These are phyloP conservation scores for Osmerus eperlanus DNA, from an alignment of 2,113 vertebrate genomes.

Conservation along the genomic window DNA sequence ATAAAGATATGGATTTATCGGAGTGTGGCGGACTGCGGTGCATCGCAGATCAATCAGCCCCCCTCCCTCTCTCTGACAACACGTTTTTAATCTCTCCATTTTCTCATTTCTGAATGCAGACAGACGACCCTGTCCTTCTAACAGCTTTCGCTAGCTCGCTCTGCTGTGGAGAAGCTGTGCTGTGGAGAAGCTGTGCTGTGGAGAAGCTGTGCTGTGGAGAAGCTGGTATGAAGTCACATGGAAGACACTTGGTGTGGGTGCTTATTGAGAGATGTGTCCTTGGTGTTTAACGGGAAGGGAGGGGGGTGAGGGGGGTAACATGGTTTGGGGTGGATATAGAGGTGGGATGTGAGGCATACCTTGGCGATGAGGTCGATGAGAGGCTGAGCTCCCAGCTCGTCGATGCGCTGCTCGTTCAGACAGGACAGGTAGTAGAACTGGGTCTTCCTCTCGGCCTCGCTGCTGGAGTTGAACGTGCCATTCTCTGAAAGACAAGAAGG, in stretches of 20 bases:
- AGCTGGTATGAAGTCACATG: too few relatives aligned
- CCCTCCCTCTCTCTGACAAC: too few relatives aligned
- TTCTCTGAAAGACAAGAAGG: conserved; percentile 75
- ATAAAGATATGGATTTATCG: too few relatives aligned
- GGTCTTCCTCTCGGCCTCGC: conserved; percentile 92
- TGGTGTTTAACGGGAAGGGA: neutral
- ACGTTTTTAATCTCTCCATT: too few relatives aligned
- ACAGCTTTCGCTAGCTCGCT: neutral
- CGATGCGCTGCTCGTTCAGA: conserved; percentile 86
- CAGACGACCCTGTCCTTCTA: conserved; percentile 20
- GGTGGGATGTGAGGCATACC: conserved; percentile 60
- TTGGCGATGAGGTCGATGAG: conserved; percentile 90
- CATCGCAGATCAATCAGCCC: too few relatives aligned
- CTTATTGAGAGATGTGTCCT: too few relatives aligned
- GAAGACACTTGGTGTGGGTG: too few relatives aligned
- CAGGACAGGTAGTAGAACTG: conserved; percentile 94
- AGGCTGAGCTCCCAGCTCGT: conserved; percentile 88
- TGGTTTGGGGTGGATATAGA: neutral
- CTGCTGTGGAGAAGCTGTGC: too few relatives aligned
- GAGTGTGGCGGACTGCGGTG: too few relatives aligned
- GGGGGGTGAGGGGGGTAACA: neutral
- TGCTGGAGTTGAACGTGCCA: conserved; percentile 90
- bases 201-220: too few relatives aligned
- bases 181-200: too few relatives aligned
- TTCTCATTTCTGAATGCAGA: neutral